Evolutionary conservation across 2,113 vertebrate species (phyloP).

Genomic region (Lophura nycthemera): DNA sequence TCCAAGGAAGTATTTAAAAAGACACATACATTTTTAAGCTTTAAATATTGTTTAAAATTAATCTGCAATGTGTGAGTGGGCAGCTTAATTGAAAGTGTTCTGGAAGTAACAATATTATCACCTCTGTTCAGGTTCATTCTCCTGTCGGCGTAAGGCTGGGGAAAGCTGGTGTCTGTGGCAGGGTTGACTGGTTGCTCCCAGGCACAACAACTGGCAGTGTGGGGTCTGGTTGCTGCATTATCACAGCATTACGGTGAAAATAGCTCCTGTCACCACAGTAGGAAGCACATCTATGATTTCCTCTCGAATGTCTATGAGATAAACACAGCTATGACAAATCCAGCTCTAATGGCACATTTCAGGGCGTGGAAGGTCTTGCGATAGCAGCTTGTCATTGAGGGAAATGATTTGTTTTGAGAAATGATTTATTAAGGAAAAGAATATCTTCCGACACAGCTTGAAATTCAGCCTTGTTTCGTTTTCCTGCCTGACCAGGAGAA

Average conservation of each 20-base stretch:
- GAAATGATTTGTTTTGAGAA: not conserved
- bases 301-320: not conserved
- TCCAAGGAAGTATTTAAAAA: not conserved
- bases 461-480: not conserved
- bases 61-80: accelerated
- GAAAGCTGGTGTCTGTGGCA: not conserved
- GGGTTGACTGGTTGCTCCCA: not conserved
- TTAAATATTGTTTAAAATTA: not conserved
- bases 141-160: not conserved
- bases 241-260: not conserved
- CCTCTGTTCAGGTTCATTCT: not conserved
- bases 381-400: not conserved
- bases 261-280: not conserved
- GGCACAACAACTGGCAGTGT: not conserved
- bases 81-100: not conserved
- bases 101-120: not conserved
- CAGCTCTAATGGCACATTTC: not conserved
- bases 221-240: not conserved
- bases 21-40: not conserved
- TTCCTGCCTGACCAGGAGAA: not conserved
- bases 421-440: not conserved
- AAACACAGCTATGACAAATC: not conserved
- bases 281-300: not conserved
- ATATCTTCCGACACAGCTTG: not conserved
- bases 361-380: not conserved